These are phyloP conservation scores for Apis florea DNA, from an alignment of 1,140 invertebrate species.

Conservation along the genomic window DNA sequence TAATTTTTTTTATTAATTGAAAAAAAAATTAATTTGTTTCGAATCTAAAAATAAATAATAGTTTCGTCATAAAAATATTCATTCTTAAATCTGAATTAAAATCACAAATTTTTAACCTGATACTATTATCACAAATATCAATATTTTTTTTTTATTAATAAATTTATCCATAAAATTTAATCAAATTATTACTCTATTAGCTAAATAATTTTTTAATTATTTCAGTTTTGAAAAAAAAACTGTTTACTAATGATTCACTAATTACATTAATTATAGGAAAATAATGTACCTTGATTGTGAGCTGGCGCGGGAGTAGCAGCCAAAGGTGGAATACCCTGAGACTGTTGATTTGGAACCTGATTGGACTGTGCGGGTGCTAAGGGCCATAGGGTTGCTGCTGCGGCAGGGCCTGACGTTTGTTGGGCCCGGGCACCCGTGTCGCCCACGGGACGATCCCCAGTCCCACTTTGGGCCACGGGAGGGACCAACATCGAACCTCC, in stretches of 20 bases:
- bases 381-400: constrained; percentile 79
- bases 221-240: neutral
- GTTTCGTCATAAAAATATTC: neutral
- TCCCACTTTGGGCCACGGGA: constrained; percentile 76
- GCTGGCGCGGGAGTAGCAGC: constrained; percentile 79
- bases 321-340: constrained; percentile 76
- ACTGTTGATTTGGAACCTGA: constrained; percentile 72
- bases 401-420: constrained; percentile 67
- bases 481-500: constrained; percentile 80
- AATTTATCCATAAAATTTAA: neutral
- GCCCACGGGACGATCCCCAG: constrained; percentile 74
- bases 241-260: neutral
- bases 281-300: constrained; percentile 78
- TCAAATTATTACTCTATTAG: neutral
- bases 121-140: neutral
- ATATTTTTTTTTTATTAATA: neutral
- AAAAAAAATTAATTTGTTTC: too few species aligned
- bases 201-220: neutral
- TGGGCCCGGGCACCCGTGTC: constrained; percentile 72
- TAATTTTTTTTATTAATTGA: too few species aligned
- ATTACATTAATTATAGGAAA: neutral
- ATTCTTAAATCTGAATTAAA: neutral
- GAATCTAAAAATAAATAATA: neutral
- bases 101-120: too few species aligned
- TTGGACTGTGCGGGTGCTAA: constrained; percentile 78